Evolutionary conservation across 1,140 invertebrate genomes (phyloP).

Genomic region (Drosophila serrata): DNA sequence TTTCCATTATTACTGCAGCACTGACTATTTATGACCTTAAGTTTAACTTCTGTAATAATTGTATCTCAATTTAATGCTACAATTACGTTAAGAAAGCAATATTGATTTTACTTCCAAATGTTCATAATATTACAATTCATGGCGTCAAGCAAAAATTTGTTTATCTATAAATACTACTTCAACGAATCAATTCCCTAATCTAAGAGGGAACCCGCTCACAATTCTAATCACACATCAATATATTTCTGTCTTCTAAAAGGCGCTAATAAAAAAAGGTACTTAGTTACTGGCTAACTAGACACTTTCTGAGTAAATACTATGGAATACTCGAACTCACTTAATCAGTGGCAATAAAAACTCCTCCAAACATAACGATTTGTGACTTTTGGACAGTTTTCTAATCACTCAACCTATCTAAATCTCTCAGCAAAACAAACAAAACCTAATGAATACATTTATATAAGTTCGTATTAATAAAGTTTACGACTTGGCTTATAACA

Average conservation of each 20-base stretch:
- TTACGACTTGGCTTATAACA: not conserved
- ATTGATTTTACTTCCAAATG: not conserved
- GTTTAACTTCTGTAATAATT: not conserved
- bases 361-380: not conserved
- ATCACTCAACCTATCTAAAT: not conserved
- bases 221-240: not conserved
- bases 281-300: not conserved
- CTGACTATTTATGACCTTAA: not conserved
- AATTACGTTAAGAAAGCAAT: not conserved
- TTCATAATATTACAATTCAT: not conserved
- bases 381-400: not conserved
- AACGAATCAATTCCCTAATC: not conserved
- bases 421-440: too few species aligned
- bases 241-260: too few species aligned
- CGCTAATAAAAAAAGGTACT: not conserved
- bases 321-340: not conserved
- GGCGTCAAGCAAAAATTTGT: not conserved
- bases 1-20: not conserved
- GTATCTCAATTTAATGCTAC: not conserved
- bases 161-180: not conserved
- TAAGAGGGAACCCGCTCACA: not conserved
- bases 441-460: too few species aligned
- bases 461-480: not conserved
- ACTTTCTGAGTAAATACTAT: not conserved
- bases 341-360: not conserved